A percentile compares a stretch with the other conserved stretches of the same genome.
Conservation (phyloP, 2,113 vertebrate genomes). For the Drymodes brunneopygia region DNA sequence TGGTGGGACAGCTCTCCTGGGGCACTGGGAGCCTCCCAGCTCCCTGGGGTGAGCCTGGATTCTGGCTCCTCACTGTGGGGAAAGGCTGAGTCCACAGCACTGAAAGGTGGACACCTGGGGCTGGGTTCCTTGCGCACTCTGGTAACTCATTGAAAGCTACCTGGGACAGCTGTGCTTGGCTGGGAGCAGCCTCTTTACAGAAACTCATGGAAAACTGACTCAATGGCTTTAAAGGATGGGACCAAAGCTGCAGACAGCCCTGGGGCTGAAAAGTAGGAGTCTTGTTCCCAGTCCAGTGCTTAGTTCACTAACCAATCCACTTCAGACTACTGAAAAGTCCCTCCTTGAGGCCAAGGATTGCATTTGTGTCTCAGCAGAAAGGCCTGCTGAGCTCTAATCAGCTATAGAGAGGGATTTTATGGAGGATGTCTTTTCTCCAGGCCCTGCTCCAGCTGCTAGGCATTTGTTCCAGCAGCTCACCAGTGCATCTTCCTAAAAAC, state of each 20-base stretch:
- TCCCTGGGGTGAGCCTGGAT: background rate
- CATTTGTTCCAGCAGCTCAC: background rate
- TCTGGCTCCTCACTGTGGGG: background rate
- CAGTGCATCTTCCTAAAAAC: background rate
- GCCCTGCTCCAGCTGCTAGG: background rate
- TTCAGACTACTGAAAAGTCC: background rate
- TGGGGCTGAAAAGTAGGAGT: background rate
- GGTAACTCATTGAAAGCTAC: background rate
- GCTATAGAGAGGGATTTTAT: background rate
- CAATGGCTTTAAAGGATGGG: fast-evolving
- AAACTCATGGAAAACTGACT: background rate
- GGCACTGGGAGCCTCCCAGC: background rate
- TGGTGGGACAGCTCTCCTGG: background rate
- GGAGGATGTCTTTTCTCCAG: background rate
- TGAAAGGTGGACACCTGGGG: background rate
- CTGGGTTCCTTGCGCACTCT: background rate
- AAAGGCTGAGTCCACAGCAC: background rate
- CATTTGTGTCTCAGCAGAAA: background rate
- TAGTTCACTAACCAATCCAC: background rate
- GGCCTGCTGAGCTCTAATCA: background rate
- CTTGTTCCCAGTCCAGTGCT: background rate
- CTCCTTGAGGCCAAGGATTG: background rate
- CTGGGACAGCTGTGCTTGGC: background rate
- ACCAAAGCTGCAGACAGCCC: background rate
- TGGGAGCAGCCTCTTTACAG: background rate